Evolutionary conservation across 2,113 vertebrate genomes (phyloP).

Genomic region (Aegotheles bennettii): DNA sequence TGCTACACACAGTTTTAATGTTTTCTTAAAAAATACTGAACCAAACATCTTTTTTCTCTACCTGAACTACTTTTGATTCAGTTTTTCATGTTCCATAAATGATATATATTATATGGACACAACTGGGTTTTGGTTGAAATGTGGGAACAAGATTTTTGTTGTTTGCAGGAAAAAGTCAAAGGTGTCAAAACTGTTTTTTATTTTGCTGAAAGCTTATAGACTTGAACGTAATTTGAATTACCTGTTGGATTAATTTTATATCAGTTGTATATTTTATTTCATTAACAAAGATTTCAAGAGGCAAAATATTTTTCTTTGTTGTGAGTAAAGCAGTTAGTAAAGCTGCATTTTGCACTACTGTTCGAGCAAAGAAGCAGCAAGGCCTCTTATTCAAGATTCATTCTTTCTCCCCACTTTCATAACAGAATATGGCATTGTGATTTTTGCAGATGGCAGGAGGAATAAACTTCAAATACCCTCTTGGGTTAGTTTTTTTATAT

Average conservation of each 20-base stretch:
- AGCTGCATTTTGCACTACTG: not conserved
- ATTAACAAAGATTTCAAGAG: not conserved
- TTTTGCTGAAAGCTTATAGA: not conserved
- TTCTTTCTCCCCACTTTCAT: not conserved
- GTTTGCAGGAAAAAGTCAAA: not conserved
- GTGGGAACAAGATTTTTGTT: not conserved
- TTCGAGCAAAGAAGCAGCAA: not conserved
- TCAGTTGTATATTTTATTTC: not conserved
- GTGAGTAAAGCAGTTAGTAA: not conserved
- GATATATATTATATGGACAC: not conserved
- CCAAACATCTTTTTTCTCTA: not conserved
- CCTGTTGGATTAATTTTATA: not conserved
- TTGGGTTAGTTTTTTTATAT: not conserved
- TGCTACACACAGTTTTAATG: not conserved
- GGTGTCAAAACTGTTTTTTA: not conserved
- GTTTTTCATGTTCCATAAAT: not conserved
- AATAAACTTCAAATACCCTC: not conserved
- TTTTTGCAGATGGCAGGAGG: not conserved
- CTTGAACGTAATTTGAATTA: not conserved
- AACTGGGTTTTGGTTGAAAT: not conserved
- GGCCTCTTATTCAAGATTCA: not conserved
- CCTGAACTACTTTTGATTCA: not conserved
- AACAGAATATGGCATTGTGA: not conserved
- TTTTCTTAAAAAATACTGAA: not conserved
- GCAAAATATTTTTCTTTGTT: not conserved